phyloP scores from a whole-genome alignment of 64 coral and sea anemone genomes.

The Actinia tenebrosa region DNA sequence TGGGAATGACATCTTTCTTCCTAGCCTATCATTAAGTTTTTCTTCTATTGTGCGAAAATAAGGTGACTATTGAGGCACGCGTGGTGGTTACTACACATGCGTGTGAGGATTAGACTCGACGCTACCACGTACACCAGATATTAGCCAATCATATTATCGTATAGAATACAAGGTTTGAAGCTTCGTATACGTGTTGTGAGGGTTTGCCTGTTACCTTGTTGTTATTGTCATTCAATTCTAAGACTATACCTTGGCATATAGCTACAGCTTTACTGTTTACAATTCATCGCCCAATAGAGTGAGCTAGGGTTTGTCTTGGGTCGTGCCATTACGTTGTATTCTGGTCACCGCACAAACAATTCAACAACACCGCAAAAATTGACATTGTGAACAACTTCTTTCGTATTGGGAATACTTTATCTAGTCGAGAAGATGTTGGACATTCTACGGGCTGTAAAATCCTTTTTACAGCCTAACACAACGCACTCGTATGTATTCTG shows the following conservation, averaged over 20 bases:
- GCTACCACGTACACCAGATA: neutral
- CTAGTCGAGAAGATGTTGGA: slow-evolving; percentile 1
- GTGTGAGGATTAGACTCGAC: neutral
- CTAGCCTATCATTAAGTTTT: no score
- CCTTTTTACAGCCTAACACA: slow-evolving; percentile 3
- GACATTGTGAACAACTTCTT: neutral
- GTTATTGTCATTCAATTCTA: neutral
- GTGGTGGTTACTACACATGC: neutral
- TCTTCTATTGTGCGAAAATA: no score
- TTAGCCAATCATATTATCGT: neutral
- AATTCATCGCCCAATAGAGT: neutral
- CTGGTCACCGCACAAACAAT: neutral
- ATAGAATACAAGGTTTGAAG: neutral
- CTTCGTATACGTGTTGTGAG: neutral
- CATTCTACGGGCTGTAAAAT: neutral
- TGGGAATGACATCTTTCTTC: no score
- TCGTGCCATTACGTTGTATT: neutral
- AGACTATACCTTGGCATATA: neutral
- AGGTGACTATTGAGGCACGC: no score
- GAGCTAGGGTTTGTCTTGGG: neutral
- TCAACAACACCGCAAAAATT: neutral
- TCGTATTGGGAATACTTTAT: neutral
- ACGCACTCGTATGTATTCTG: neutral
- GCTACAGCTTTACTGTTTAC: neutral
- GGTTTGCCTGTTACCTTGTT: neutral